Conservation (phyloP, 2,113 vertebrate genomes). For the Dicentrarchus labrax region DNA sequence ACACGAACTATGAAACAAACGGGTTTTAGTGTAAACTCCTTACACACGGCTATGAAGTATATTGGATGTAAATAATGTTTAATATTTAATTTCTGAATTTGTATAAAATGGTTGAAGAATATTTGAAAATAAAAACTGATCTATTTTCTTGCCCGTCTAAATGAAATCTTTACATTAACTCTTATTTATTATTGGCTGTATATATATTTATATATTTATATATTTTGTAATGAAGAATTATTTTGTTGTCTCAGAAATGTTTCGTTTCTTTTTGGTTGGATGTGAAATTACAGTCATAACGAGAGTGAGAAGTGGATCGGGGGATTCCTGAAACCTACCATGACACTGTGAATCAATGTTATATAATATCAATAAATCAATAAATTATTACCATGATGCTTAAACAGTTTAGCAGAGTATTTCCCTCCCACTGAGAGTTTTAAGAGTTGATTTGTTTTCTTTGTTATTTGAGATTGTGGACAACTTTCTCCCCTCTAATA, state of each 20-base stretch:
- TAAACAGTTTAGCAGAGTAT: too few species aligned
- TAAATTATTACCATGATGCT: too few species aligned
- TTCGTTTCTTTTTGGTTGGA: not conserved
- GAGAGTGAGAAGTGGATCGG: too few species aligned
- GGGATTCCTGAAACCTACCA: too few species aligned
- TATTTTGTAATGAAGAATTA: not conserved
- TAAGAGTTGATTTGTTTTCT: too few species aligned
- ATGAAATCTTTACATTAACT: not conserved
- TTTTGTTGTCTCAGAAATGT: not conserved
- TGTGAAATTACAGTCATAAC: too few species aligned
- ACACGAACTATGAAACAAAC: not conserved
- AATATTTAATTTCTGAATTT: slow-evolving; percentile 13
- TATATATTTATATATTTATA: not conserved
- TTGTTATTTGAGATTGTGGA: too few species aligned
- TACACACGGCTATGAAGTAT: not conserved
- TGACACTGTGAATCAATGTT: too few species aligned
- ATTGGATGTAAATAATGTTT: slow-evolving; percentile 48
- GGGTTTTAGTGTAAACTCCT: slow-evolving; percentile 8
- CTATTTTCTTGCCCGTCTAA: not conserved
- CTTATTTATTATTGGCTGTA: not conserved
- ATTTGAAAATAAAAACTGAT: slow-evolving; percentile 33
- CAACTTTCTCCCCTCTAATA: too few species aligned
- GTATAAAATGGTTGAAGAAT: not conserved
- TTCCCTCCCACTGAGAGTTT: too few species aligned
- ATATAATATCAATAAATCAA: too few species aligned